Base-by-base conservation (phyloP, 2,113 vertebrate species). In the Electrona antarctica region DNA sequence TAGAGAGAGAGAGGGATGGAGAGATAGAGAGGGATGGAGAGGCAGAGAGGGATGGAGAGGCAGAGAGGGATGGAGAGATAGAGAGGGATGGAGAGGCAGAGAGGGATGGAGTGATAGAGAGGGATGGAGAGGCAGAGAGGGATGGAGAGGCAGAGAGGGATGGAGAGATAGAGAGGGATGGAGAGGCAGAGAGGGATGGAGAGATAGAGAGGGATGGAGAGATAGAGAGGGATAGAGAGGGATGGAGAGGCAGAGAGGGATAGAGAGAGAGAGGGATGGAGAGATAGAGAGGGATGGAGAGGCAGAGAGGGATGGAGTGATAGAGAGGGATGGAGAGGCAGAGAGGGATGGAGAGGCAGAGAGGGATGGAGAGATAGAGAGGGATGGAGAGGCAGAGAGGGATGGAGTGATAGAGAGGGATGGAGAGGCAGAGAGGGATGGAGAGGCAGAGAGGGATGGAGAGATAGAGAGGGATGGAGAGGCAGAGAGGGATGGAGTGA, bases 211-310 rank as follows among this genome's bases (percentile, higher is more conserved):
- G 29, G 15, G 21, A 58, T 2, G 12, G 56, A 58, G 56, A 1
- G 21, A 21, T 21, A 21, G 21, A 58, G 56, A 58, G 86, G 86
- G 87, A 88, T 11, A 80, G n/a, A 52, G 64, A 60, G 14, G 28
- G 14, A 21, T 3, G 21, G 21, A 29, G 56, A 8, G 56, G 21
- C 0, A 7, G 56, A 15, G 56, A 15, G 56, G 3, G 7, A 58
- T 21, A 15, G 8, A 9, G 21, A 58, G 56, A 12, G 9, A 12
- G 11, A 12, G 10, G 51, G 6, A 10, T 58, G 14, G 15, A 10
- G 14, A 11, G 13, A 58, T 2, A 4, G 56, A 58, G 56, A 58
- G 21, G 28, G 14, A 21, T 3, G 21, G n/a, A 29, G 56, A 28
- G 56, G 21, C 0, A 1, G 56, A 15, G 3, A 9, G 21, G 29